A percentile compares a stretch with the other conserved stretches of the same genome.
phyloP scores from a whole-genome alignment of 2,113 vertebrate species.

The Mustelus asterias region DNA sequence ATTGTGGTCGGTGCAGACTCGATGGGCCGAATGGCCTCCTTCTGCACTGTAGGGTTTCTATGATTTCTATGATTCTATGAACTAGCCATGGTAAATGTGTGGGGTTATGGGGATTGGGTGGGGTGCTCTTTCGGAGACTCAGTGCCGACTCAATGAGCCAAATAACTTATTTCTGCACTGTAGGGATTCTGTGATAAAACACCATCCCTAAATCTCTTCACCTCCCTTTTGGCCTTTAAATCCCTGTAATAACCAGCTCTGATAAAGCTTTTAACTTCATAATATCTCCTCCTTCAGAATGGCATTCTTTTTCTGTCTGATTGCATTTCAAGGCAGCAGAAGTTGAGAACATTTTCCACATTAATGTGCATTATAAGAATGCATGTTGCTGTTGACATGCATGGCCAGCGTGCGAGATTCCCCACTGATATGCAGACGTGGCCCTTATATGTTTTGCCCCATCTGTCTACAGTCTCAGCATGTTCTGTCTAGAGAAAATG shows the following conservation, averaged over 20 bases:
- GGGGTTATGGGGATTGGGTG: too few relatives aligned
- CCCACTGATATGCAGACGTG: background rate
- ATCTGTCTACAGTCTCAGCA: conserved; percentile 8
- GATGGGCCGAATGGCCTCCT: too few relatives aligned
- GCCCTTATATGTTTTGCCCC: background rate
- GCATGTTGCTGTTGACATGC: background rate
- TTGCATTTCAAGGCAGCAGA: background rate
- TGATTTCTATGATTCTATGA: too few relatives aligned
- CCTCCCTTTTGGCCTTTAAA: background rate
- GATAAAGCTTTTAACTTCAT: background rate
- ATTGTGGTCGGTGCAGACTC: too few relatives aligned
- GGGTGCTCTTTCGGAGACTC: too few relatives aligned
- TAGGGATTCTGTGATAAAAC: too few relatives aligned
- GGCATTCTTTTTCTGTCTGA: background rate
- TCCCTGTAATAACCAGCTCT: too few relatives aligned
- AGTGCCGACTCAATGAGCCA: too few relatives aligned
- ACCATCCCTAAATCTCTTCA: too few relatives aligned
- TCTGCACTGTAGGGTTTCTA: too few relatives aligned
- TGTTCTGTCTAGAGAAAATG: background rate
- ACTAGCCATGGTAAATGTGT: too few relatives aligned
- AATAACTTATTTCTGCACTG: too few relatives aligned
- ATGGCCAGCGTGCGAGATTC: background rate
- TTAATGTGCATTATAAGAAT: background rate
- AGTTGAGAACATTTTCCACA: background rate
- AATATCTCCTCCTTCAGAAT: background rate